Base-by-base conservation (phyloP, 2,113 vertebrate species). In the Gavia stellata region DNA sequence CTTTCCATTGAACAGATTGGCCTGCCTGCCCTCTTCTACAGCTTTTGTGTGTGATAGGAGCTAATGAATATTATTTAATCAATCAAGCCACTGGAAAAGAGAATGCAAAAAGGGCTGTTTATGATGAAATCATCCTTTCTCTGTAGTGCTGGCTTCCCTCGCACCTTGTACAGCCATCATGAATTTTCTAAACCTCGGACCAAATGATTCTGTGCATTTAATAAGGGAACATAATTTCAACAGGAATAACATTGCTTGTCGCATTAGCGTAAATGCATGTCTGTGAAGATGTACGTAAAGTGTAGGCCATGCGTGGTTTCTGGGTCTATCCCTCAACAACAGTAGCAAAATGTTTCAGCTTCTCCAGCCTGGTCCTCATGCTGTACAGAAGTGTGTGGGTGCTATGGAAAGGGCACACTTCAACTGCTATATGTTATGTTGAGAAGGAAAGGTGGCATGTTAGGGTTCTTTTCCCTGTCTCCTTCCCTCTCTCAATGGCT, bases 181-280 rank as follows among this genome's bases (percentile, higher is more conserved):
- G 5, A 19, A 17, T 72, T 44, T 45, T 70, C 13, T 34, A 36
- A 21, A 28, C 50, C 25, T 58, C 67, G 34, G 40, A 20, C 1
- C 1, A 36, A 59, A 34, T 4, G 12, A 31, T n/a, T 80, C 36
- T 80, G 3, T 45, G 16, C 17, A 6, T 53, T 55, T 53, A 23
- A 12, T 17, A 36, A 63, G 34, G 24, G 40, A 8, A 3, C 0
- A 1, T 24, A 17, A 9, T 29, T 75, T 49, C 10, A 52, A 5
- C 14, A 73, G 40, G 53, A 90, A 3, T 31, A 28, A 21, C 3
- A 4, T 12, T 75, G 52, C 31, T 1, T 5, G 3, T 53, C 1
- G 8, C 14, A 3, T 52, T 21, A 16, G 34, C 4, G 3, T 45
- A 6, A 6, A 7, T 2, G 11, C 23, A 0, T 3, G 8, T 23